Conservation (phyloP, 1,140 invertebrate genomes). For the Anoplolepis gracilipes region DNA sequence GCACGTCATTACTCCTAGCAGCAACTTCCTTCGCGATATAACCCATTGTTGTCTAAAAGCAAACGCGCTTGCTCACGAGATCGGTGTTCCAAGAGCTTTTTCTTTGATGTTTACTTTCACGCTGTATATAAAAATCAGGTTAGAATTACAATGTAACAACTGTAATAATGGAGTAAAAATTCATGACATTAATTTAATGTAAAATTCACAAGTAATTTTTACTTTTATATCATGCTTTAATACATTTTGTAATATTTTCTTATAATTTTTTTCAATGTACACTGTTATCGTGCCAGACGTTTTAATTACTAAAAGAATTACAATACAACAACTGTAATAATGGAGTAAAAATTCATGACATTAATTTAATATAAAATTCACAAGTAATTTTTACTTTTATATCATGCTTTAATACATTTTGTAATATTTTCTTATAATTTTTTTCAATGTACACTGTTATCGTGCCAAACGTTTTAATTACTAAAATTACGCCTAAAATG, state of each 20-base stretch:
- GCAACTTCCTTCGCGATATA: constrained; percentile 35
- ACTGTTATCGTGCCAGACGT: too few relatives aligned
- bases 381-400: background rate
- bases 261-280: background rate
- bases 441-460: background rate
- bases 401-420: background rate
- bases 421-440: background rate
- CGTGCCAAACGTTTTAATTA: background rate
- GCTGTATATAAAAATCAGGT: background rate
- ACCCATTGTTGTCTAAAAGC: constrained; percentile 38
- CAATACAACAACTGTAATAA: background rate
- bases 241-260: background rate
- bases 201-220: background rate
- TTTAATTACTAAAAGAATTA: too few relatives aligned
- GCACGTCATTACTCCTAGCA: constrained; percentile 45
- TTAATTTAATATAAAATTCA: background rate
- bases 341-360: background rate
- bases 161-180: background rate
- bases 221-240: background rate
- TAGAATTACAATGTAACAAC: background rate
- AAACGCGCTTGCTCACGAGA: constrained; percentile 22
- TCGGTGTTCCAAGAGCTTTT: background rate
- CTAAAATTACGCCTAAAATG: background rate
- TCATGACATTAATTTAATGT: background rate
- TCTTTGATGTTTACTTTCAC: constrained; percentile 16